Base-by-base conservation (phyloP, 1,140 invertebrate species). In the Pogonus chalceus region DNA sequence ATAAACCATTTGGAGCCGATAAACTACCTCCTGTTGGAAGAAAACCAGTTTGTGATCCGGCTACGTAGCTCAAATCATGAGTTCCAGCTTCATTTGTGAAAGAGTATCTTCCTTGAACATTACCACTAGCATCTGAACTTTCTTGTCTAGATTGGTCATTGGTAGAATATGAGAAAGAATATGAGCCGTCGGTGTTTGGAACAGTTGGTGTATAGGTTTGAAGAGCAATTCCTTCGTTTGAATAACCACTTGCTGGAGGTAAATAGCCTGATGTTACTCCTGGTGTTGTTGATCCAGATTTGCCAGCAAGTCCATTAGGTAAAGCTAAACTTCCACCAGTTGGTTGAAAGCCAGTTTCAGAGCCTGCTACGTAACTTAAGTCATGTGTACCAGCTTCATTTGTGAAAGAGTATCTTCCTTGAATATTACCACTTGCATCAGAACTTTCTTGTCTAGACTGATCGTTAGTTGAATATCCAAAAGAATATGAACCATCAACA, bases 401-500 rank as follows among this genome's bases (percentile, higher is more conserved):
- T 57, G n/a, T 22, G 39, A 58, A 61, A 2, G 58, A 57, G 47
- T 60, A 65, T 9, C 52, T 53, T 10, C 63, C 63, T 14, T 55
- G 54, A 1, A 65, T 60, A 48, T 63, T 65, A 3, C 62, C 62
- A 24, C 47, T 56, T 2, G 56, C 46, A 54, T 65, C 63, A 12
- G 58, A 53, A 2, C 54, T 53, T 54, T 65, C 61, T 24, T 58
- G 50, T n/a, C 61, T 26, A 10, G 57, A 52, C 37, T 57, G 55
- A n/a, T 58, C 57, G 7, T 56, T 57, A 24, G 61, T 52, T 26
- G 58, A 50, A 26, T 60, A 65, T 2, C 54, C 50, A 48, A 65
- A 63, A 23, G 58, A 56, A 39, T 65, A 65, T 10, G 63, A 65
- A 1, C 58, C 56, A 51, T 63, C 62, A 18, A 51, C 53, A 9